phyloP scores from a whole-genome alignment of 2,888 invertebrate genomes.

The Uloborus plumipes region DNA sequence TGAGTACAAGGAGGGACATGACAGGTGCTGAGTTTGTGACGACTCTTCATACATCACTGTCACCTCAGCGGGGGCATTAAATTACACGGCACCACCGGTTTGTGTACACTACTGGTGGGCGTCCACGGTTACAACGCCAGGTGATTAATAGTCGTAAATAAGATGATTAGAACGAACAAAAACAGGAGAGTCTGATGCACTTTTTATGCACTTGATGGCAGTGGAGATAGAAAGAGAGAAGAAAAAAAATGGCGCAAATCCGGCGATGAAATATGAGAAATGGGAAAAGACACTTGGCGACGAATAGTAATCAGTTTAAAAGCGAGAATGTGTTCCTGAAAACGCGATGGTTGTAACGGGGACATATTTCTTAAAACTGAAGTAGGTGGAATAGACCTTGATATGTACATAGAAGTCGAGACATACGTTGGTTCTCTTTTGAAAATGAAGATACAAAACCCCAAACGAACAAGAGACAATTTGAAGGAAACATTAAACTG shows the following conservation, averaged over 20 bases:
- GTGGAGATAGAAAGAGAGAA: constrained; percentile 1
- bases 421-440: no score
- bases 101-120: constrained; percentile 57
- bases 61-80: constrained; percentile 51
- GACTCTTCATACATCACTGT: constrained; percentile 55
- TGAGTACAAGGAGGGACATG: constrained; percentile 39
- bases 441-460: no score
- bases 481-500: no score
- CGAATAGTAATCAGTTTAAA: not conserved
- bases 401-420: no score
- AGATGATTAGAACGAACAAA: constrained; percentile 25
- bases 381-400: no score
- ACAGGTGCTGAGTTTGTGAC: constrained; percentile 61
- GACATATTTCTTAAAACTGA: no score
- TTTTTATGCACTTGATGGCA: constrained; percentile 27
- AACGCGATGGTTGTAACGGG: no score
- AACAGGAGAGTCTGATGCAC: no score
- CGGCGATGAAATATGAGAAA: not conserved
- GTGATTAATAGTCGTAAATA: constrained; percentile 45
- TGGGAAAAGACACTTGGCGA: not conserved
- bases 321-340: no score
- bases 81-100: constrained; percentile 41
- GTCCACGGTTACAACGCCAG: constrained; percentile 17
- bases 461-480: no score
- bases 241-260: not conserved